phyloP scores from a whole-genome alignment of 2,888 invertebrate genomes.

The Microplitis manilae region DNA sequence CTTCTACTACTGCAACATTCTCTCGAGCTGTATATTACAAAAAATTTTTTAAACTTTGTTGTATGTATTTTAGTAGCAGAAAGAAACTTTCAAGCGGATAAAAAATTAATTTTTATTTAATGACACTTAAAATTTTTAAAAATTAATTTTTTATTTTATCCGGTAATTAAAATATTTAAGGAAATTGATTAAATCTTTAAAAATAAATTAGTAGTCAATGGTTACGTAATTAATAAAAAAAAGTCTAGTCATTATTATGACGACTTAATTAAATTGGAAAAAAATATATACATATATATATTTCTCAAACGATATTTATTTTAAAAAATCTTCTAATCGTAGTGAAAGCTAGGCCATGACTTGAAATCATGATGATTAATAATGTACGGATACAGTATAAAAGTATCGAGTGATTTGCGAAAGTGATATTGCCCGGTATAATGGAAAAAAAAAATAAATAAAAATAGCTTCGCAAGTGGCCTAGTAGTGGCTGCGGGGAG shows the following conservation, averaged over 20 bases:
- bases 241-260: background rate
- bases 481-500: background rate
- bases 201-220: background rate
- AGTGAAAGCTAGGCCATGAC: constrained; percentile 22
- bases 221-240: background rate
- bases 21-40: no score
- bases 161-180: background rate
- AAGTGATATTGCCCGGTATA: background rate
- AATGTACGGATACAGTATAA: background rate
- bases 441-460: background rate
- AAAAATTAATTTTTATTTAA: background rate
- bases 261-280: background rate
- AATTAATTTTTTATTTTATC: constrained; percentile 23
- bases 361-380: constrained; percentile 18
- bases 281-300: background rate
- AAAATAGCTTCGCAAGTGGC: background rate
- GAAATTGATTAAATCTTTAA: background rate
- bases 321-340: background rate
- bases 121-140: background rate
- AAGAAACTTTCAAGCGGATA: background rate
- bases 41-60: no score
- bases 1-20: no score
- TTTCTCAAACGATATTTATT: background rate
- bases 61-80: no score
- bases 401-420: constrained; percentile 22